Conservation (phyloP, 2,113 vertebrate genomes). For the Laticauda laticaudata region DNA sequence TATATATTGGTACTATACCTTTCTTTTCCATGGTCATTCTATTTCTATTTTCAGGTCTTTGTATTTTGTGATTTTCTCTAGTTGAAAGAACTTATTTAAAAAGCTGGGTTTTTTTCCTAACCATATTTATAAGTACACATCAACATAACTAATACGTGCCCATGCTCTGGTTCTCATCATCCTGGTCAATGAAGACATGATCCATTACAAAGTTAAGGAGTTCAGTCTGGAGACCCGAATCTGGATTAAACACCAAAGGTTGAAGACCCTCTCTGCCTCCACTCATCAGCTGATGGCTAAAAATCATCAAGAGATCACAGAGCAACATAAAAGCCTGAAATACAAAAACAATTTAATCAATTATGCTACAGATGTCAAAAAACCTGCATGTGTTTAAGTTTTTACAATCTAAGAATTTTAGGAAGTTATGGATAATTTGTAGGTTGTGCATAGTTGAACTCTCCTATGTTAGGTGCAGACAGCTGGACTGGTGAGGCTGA, state of each 20-base stretch:
- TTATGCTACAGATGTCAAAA: background rate
- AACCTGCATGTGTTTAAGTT: background rate
- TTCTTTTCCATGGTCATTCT: background rate
- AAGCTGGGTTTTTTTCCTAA: background rate
- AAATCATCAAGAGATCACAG: slow-evolving; percentile 99
- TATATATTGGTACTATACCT: background rate
- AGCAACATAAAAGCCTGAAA: slow-evolving; percentile 97
- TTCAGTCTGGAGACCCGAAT: slow-evolving; percentile 91
- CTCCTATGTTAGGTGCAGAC: background rate
- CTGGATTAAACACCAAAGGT: slow-evolving; percentile 95
- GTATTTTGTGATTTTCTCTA: background rate
- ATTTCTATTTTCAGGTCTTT: background rate
- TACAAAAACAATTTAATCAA: slow-evolving; percentile 23
- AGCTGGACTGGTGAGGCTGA: background rate
- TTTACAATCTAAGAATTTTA: background rate
- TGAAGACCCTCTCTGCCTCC: slow-evolving; percentile 92
- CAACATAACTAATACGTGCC: slow-evolving; percentile 73
- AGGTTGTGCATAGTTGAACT: background rate
- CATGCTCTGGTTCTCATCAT: slow-evolving; percentile 99
- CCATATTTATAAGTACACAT: slow-evolving; percentile 19
- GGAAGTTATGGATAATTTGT: background rate
- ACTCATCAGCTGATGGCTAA: slow-evolving; percentile 92
- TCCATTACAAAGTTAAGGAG: slow-evolving; percentile 97
- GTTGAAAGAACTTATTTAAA: background rate
- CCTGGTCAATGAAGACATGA: slow-evolving; percentile 98